A percentile compares a stretch with the other conserved stretches of the same genome.
Conservation (phyloP, 2,113 vertebrate genomes). For the Rutilus rutilus region DNA sequence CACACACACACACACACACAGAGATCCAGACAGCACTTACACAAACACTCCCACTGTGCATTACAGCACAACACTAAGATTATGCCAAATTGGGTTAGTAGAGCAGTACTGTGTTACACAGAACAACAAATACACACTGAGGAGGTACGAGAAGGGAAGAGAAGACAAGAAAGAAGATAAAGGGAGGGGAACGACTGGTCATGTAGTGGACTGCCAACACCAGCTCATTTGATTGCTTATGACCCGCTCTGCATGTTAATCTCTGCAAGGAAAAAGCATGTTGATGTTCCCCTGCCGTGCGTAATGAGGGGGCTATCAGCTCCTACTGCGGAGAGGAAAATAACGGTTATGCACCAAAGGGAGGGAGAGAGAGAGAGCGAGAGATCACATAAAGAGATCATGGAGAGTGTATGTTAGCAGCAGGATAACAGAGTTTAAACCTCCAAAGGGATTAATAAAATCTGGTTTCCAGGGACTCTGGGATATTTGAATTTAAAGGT, state of each 20-base stretch:
- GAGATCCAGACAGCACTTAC: slow-evolving; percentile 38
- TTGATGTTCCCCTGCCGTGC: slow-evolving; percentile 35
- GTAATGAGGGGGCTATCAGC: slow-evolving; percentile 24
- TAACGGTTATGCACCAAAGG: neutral
- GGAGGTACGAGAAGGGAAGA: neutral
- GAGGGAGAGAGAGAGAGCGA: slow-evolving; percentile 11
- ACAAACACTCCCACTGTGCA: slow-evolving; percentile 39
- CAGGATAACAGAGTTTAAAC: slow-evolving; percentile 38
- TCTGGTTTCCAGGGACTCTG: slow-evolving; percentile 30
- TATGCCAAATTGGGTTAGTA: slow-evolving; percentile 48
- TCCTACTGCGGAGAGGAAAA: slow-evolving; percentile 33
- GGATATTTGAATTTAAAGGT: neutral
- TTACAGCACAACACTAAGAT: slow-evolving; percentile 44
- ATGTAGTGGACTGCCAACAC: slow-evolving; percentile 5
- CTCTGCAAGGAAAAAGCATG: slow-evolving; percentile 34
- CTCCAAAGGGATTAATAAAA: slow-evolving; percentile 42
- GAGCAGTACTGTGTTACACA: slow-evolving; percentile 41
- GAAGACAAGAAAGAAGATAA: neutral
- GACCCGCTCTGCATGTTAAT: slow-evolving; percentile 8
- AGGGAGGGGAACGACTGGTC: neutral
- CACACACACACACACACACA: neutral
- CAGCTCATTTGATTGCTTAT: slow-evolving; percentile 2
- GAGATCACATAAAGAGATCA: slow-evolving; percentile 35
- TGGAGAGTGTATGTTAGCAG: slow-evolving; percentile 26
- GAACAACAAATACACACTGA: slow-evolving; percentile 22